Conservation (phyloP, 2,797 vertebrate genomes). For the Chaenodraco wilsoni region DNA sequence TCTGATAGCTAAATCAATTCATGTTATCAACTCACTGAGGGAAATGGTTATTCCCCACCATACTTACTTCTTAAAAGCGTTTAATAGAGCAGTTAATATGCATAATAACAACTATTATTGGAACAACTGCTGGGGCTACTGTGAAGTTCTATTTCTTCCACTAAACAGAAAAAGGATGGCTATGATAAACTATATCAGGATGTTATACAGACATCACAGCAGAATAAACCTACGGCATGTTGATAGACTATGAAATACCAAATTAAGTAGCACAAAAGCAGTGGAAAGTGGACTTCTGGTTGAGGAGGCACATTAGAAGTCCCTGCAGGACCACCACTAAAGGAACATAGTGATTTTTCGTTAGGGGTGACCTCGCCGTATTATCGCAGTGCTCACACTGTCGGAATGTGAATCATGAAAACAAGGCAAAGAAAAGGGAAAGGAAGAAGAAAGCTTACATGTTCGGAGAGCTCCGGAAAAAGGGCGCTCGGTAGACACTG, state of each 20-base stretch:
- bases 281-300: not conserved
- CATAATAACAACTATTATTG: not conserved
- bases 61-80: not conserved
- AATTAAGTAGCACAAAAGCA: not conserved
- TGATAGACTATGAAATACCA: not conserved
- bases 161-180: not conserved
- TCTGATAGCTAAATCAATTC: not conserved
- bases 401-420: conserved; percentile 55
- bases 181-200: conserved; percentile 17
- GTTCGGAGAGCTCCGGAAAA: conserved; percentile 50
- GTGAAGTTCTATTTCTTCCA: not conserved
- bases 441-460: conserved; percentile 67
- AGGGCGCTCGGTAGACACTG: conserved; percentile 44
- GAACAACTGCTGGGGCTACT: not conserved
- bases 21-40: conserved; percentile 8
- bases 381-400: conserved; percentile 51
- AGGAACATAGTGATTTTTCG: conserved; percentile 32
- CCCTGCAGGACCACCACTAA: conserved; percentile 31
- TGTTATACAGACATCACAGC: not conserved
- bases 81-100: not conserved
- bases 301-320: conserved; percentile 1
- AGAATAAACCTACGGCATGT: not conserved
- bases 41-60: not conserved
- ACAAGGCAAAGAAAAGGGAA: not conserved
- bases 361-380: conserved; percentile 56